phyloP scores from a whole-genome alignment of 1,140 invertebrate genomes.

The roundworm (Caenorhabditis elegans) region DNA sequence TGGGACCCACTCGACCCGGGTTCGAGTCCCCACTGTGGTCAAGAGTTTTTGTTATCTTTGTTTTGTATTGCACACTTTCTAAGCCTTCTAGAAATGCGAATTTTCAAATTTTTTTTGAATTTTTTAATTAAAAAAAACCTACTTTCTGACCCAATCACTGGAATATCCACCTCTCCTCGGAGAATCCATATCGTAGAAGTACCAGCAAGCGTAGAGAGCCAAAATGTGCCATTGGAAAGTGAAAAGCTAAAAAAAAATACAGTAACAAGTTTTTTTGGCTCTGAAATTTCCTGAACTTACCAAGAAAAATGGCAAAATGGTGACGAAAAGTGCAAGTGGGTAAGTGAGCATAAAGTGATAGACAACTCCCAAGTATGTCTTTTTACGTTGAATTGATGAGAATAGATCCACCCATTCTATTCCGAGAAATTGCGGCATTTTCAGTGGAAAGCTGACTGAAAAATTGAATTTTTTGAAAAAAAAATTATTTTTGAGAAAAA shows the following conservation, averaged over 20 bases:
- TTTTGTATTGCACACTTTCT: no score
- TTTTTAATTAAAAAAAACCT: not conserved
- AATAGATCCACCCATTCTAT: slow-evolving; percentile 5
- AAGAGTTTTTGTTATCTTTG: no score
- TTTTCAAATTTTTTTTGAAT: not conserved
- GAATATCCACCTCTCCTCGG: slow-evolving; percentile 23
- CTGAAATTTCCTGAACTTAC: not conserved
- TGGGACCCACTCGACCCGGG: no score
- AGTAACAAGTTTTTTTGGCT: not conserved
- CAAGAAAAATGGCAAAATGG: slow-evolving; percentile 15
- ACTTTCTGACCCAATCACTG: not conserved
- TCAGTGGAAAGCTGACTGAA: no score
- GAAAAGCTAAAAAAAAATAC: not conserved
- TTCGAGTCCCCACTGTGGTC: no score
- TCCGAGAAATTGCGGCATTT: slow-evolving; percentile 6
- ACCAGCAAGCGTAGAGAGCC: slow-evolving; percentile 41
- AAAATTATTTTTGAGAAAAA: no score
- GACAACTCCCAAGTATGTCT: slow-evolving; percentile 6
- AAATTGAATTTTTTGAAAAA: no score
- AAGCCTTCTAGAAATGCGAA: no score
- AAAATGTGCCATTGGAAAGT: slow-evolving; percentile 43
- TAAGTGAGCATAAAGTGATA: slow-evolving; percentile 26
- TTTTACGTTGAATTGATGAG: not conserved
- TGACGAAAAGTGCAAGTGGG: not conserved
- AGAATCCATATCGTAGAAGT: slow-evolving; percentile 44